Percentiles rank a stretch among this genome's conserved stretches.
phyloP scores from a whole-genome alignment of 2,888 invertebrate genomes.

The Zele albiditarsus region DNA sequence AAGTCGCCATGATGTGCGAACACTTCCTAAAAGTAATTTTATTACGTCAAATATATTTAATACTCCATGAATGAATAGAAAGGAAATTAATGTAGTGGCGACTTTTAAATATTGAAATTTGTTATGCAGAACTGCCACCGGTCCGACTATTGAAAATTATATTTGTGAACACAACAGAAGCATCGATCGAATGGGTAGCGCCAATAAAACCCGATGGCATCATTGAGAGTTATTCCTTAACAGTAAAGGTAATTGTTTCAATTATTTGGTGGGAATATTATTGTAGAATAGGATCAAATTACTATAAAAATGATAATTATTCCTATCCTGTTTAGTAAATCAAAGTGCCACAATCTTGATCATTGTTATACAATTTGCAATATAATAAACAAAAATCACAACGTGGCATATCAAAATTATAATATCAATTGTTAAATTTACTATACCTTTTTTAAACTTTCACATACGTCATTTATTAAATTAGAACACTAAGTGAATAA shows the following conservation, averaged over 20 bases:
- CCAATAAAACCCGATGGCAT: constrained; percentile 51
- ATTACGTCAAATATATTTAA: constrained; percentile 3
- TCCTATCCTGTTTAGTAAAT: too few species aligned
- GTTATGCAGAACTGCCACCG: constrained; percentile 48
- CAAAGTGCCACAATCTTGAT: too few species aligned
- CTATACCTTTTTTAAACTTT: too few species aligned
- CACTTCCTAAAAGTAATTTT: constrained; percentile 54
- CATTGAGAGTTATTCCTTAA: constrained; percentile 49
- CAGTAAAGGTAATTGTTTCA: constrained; percentile 48
- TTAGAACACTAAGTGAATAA: too few species aligned
- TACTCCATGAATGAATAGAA: not conserved
- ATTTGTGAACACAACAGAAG: not conserved
- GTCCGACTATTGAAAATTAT: constrained; percentile 40
- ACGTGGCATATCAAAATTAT: too few species aligned
- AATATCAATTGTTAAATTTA: too few species aligned
- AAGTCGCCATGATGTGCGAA: constrained; percentile 40
- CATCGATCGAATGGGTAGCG: constrained; percentile 50
- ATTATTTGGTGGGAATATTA: too few species aligned
- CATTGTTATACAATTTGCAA: too few species aligned
- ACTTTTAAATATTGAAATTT: not conserved
- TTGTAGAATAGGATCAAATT: too few species aligned
- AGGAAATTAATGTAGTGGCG: not conserved
- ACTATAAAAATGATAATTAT: too few species aligned
- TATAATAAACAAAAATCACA: too few species aligned
- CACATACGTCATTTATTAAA: too few species aligned